phyloP scores from a whole-genome alignment of 2,797 vertebrate species.

The Myoxocephalus aenaeus region DNA sequence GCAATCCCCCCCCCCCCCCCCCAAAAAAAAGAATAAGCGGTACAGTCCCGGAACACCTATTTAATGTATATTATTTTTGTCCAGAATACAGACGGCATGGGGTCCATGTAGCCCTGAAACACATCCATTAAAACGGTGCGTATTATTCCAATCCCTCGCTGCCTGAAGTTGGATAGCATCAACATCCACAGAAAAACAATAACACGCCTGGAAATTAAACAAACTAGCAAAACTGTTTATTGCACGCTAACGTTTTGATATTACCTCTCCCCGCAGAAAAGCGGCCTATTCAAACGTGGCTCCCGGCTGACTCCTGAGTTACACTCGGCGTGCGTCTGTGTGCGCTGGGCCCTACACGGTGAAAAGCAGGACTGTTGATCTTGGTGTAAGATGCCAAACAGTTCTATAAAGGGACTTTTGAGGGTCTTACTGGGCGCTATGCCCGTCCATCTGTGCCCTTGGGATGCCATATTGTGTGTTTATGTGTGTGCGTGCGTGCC shows the following conservation, averaged over 20 bases:
- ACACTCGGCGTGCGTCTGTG: constrained; percentile 11
- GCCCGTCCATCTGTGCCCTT: constrained; percentile 66
- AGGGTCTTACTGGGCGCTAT: constrained; percentile 64
- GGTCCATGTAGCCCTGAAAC: constrained; percentile 46
- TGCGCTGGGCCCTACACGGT: constrained; percentile 32
- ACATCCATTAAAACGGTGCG: constrained; percentile 59
- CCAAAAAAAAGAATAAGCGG: background rate
- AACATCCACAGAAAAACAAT: constrained; percentile 74
- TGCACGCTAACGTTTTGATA: constrained; percentile 73
- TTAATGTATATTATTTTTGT: constrained; percentile 27
- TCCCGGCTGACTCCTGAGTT: constrained; percentile 50
- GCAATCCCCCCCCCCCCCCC: rapidly evolving
- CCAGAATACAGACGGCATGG: constrained; percentile 13
- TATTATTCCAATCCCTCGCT: constrained; percentile 69
- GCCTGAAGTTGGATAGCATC: constrained; percentile 53
- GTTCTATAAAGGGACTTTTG: constrained; percentile 80
- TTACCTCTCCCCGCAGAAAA: constrained; percentile 57
- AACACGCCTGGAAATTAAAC: constrained; percentile 71
- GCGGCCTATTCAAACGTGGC: constrained; percentile 58
- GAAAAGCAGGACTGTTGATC: constrained; percentile 77
- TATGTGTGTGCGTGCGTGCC: constrained; percentile 23
- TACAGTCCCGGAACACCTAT: constrained; percentile 4
- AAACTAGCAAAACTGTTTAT: constrained; percentile 72
- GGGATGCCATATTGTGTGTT: constrained; percentile 56
- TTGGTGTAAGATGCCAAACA: constrained; percentile 74